phyloP scores from a whole-genome alignment of 1,140 invertebrate species.

The Ceratitis capitata region DNA sequence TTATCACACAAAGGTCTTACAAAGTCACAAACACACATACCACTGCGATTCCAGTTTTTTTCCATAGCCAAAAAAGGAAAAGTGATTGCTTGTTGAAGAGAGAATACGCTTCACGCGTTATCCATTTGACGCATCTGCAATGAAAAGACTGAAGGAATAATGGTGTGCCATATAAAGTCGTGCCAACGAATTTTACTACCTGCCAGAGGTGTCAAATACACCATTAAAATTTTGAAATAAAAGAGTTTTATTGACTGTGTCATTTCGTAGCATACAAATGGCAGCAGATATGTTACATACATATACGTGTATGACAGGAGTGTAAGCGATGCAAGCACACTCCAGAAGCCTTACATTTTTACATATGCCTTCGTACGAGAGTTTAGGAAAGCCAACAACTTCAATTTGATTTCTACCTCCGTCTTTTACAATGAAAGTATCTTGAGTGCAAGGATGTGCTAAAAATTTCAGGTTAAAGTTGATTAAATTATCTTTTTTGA shows the following conservation, averaged over 20 bases:
- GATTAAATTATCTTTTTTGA: too few species aligned
- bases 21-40: background rate
- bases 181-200: conserved; percentile 30
- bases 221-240: conserved; percentile 30
- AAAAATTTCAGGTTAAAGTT: too few species aligned
- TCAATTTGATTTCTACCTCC: too few species aligned
- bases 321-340: background rate
- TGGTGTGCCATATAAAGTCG: background rate
- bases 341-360: background rate
- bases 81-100: background rate
- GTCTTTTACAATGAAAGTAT: too few species aligned
- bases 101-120: background rate
- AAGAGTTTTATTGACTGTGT: background rate
- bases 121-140: background rate
- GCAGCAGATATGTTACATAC: background rate
- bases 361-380: background rate
- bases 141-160: background rate
- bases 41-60: too few species aligned
- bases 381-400: background rate
- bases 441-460: too few species aligned
- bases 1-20: background rate
- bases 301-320: background rate
- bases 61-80: background rate
- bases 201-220: conserved; percentile 35
- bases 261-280: background rate